Base-by-base conservation (phyloP, 2,797 vertebrate genomes). In the Microcaecilia unicolor region DNA sequence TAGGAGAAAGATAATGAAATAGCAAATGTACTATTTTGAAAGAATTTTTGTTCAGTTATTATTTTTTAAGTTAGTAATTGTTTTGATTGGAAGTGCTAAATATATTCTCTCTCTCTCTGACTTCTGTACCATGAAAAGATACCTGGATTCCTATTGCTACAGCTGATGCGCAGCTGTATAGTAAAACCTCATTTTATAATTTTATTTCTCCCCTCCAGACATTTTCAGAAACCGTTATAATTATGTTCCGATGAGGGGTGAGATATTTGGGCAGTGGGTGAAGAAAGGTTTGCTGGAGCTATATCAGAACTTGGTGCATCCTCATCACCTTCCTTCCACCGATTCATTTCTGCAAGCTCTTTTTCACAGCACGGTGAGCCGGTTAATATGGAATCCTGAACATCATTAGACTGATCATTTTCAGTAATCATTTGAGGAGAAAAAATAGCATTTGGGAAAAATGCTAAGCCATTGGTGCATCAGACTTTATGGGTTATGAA, bases 381-480 rank as follows among this genome's bases (percentile, higher is more conserved):
- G 39, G 28, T 56, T 40, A 43, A 65, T 56, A 45, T 22, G 59
- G 51, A 48, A 58, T 51, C 58, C 58, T 60, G 66, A 73, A 71
- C 58, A 44, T 56, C 57, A 25, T 35, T 46, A 21, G 49, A 41
- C 57, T 29, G 63, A 70, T 71, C 69, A 66, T 70, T 38, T 38
- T 52, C 60, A 52, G 56, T 58, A 68, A 60, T 68, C 61, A 25
- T 61, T 51, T 46, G 42, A 66, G 58, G 42, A 55, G 44, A 64
- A 64, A n/a, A 58, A 69, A 64, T 68, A 61, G 64, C 67, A 68
- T 62, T 69, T 60, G 53, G 42, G 40, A 55, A 60, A 32, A 2
- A 2, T 0, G 0, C 2, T 51, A 60, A 57, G 41, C 39, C 29
- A 27, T 56, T 47, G 39, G 36, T 55, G 58, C 19, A 17, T 66